A percentile compares a stretch with the other conserved stretches of the same genome.
Evolutionary conservation across 2,888 invertebrate genomes (phyloP).

Genomic region (Rhorus exstirpatorius): DNA sequence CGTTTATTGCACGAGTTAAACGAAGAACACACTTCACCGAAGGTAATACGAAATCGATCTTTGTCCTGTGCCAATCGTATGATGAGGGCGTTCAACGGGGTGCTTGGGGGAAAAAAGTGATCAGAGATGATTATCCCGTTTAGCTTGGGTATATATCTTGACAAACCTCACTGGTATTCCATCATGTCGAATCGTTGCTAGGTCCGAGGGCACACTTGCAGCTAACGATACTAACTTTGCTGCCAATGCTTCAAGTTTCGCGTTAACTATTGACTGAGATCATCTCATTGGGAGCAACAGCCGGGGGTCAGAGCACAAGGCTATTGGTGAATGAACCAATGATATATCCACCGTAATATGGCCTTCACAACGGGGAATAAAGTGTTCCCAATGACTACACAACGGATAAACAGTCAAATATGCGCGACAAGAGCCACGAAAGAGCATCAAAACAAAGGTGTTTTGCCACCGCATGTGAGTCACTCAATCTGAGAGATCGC

Average conservation of each 20-base stretch:
- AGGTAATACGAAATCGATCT: slow-evolving; percentile 14
- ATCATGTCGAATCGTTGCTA: no score
- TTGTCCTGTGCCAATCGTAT: slow-evolving; percentile 63
- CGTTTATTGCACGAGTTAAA: no score
- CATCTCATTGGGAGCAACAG: slow-evolving; percentile 42
- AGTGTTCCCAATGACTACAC: no score
- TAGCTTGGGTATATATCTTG: no score
- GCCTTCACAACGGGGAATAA: no score
- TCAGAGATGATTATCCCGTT: no score
- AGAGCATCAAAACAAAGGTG: background rate
- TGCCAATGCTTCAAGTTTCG: slow-evolving; percentile 31
- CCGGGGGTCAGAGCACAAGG: background rate
- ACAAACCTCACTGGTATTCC: no score
- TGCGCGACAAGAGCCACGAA: background rate
- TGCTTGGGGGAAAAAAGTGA: slow-evolving; percentile 15
- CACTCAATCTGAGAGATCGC: background rate
- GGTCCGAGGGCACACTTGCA: no score
- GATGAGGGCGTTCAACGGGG: slow-evolving; percentile 25
- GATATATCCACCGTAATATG: slow-evolving; percentile 19
- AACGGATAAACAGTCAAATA: no score
- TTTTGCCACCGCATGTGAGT: slow-evolving; percentile 31
- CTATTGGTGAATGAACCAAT: slow-evolving; percentile 21
- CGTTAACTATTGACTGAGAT: slow-evolving; percentile 60
- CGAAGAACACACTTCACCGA: background rate
- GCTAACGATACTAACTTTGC: no score